Evolutionary conservation across 1,140 invertebrate genomes (phyloP), one percentile per base, ranked within the genome.

Genomic region (Macrobrachium rosenbergii): DNA sequence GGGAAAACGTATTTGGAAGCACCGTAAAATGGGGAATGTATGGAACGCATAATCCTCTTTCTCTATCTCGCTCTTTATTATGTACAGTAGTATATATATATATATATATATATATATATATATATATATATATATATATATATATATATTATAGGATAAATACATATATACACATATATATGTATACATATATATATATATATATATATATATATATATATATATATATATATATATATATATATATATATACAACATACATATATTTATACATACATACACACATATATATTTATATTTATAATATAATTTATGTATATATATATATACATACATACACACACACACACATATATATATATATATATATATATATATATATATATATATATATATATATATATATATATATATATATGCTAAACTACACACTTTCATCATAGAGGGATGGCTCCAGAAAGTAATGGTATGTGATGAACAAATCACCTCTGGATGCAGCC

Each of bases 191-290:
- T 67, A 67, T 64, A 21, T 21, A 21, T 21, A 10, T 64, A 64
- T 64, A 64, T n/a, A 67, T 67, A 67, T 67, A 67, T 19, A 67
- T 19, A 67, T 67, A 67, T 67, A 67, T 16, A 67, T 67, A 69
- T 69, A 69, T 69, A 69, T 69, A 69, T 69, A 69, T 69, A 69
- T 69, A 69, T 69, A 69, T 69, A 69, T 69, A 69, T 69, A 69
- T 69, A 69, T 69, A 69, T 17, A 69, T 69, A 69, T 69, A 69
- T 69, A 69, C 19, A 69, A 52, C 10, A 52, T 52, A 52, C 16
- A 67, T 67, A 67, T 67, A 67, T 17, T 12, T 67, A 67, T 67
- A 67, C 8, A 67, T 67, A 67, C 16, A 67, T 67, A 67, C 16
- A 67, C 16, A 67, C 8, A 67, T 17, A 67, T 67, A 67, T 67